A percentile compares a stretch with the other conserved stretches of the same genome.
phyloP scores from a whole-genome alignment of 2,113 vertebrate species.

The Emydocephalus ijimae region DNA sequence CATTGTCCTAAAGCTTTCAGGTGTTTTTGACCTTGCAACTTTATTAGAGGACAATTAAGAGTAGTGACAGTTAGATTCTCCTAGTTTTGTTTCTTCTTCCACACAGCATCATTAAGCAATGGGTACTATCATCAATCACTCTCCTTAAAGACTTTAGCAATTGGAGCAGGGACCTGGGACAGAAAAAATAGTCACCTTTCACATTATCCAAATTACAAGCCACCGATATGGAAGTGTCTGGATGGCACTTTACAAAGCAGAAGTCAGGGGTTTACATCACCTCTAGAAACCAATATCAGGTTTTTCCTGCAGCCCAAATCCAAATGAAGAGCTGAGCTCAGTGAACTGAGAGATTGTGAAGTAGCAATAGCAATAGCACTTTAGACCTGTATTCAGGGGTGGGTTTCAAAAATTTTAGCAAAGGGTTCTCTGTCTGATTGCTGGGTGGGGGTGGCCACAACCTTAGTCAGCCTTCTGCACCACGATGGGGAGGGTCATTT shows the following conservation, averaged over 20 bases:
- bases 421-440: no score
- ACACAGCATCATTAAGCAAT: neutral
- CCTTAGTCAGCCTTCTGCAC: no score
- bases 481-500: no score
- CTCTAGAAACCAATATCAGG: neutral
- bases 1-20: neutral
- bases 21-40: neutral
- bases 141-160: neutral
- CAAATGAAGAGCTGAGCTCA: neutral
- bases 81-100: neutral
- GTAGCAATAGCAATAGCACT: neutral
- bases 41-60: neutral
- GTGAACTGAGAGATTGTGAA: neutral
- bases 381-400: neutral
- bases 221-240: neutral
- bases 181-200: neutral
- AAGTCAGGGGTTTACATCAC: neutral
- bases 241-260: neutral
- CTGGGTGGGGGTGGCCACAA: no score
- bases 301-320: neutral
- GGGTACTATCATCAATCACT: neutral
- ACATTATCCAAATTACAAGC: neutral
- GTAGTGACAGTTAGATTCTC: neutral
- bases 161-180: neutral
- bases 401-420: no score